phyloP scores from a whole-genome alignment of 2,113 vertebrate genomes.

The Pomatorhinus ruficollis region DNA sequence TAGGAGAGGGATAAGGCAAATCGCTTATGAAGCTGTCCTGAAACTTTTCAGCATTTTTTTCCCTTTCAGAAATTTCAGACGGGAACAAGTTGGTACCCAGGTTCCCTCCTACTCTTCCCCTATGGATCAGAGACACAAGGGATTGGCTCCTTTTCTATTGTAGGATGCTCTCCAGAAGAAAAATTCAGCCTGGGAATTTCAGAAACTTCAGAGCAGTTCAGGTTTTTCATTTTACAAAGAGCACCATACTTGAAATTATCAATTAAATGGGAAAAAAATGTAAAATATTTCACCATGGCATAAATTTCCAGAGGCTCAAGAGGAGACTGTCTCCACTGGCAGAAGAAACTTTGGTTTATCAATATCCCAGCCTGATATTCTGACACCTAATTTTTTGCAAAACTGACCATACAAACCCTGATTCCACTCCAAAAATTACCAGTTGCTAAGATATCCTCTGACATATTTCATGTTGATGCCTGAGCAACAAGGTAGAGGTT shows the following conservation, averaged over 20 bases:
- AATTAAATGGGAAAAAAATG: not conserved
- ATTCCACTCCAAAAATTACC: not conserved
- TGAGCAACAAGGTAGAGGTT: not conserved
- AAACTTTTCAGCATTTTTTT: not conserved
- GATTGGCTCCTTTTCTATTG: not conserved
- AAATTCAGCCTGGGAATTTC: not conserved
- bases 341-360: not conserved
- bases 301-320: not conserved
- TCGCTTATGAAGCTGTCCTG: not conserved
- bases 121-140: not conserved
- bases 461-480: rapidly evolving
- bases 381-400: not conserved
- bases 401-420: not conserved
- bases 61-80: not conserved
- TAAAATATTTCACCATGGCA: not conserved
- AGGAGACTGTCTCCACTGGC: not conserved
- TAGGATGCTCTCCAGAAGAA: not conserved
- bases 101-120: not conserved
- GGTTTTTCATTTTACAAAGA: not conserved
- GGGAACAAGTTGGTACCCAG: not conserved
- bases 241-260: not conserved
- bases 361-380: not conserved
- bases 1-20: not conserved
- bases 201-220: not conserved
- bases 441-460: not conserved